These are phyloP conservation scores for Drosophila triauraria DNA, from an alignment of 1,140 invertebrate genomes.

Conservation along the genomic window DNA sequence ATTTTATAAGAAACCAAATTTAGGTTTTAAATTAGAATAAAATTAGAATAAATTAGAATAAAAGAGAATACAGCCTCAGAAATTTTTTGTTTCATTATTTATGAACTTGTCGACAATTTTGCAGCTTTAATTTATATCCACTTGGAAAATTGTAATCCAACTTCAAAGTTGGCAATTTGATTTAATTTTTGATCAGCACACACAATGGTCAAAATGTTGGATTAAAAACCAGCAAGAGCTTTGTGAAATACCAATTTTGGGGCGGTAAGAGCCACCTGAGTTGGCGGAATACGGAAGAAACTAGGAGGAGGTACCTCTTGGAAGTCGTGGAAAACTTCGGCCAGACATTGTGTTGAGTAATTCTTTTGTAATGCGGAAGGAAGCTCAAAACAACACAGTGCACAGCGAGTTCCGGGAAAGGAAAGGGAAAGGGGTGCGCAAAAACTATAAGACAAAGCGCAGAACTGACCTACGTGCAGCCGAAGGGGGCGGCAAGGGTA, in stretches of 20 bases:
- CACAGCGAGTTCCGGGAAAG: conserved; percentile 54
- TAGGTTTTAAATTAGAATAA: not conserved
- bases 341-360: conserved; percentile 79
- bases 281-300: not conserved
- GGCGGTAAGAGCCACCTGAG: conserved; percentile 30
- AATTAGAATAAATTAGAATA: not conserved
- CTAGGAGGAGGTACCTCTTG: not conserved
- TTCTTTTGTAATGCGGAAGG: conserved; percentile 82
- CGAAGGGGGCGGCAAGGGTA: conserved; percentile 3
- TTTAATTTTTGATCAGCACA: conserved; percentile 17
- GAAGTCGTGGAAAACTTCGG: conserved; percentile 48
- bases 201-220: conserved; percentile 10
- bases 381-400: conserved; percentile 73
- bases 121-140: conserved; percentile 8
- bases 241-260: conserved; percentile 26
- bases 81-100: conserved; percentile 1
- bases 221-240: conserved; percentile 32
- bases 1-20: not conserved
- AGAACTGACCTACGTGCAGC: conserved; percentile 60
- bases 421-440: conserved; percentile 21
- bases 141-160: conserved; percentile 9
- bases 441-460: conserved; percentile 74
- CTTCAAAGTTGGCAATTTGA: conserved; percentile 14
- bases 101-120: conserved; percentile 19
- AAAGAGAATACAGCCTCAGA: not conserved